Evolutionary conservation across 2,797 vertebrate genomes (phyloP), one percentile per base, ranked within the genome.

Genomic region (Enteromius thamalakanensis): DNA sequence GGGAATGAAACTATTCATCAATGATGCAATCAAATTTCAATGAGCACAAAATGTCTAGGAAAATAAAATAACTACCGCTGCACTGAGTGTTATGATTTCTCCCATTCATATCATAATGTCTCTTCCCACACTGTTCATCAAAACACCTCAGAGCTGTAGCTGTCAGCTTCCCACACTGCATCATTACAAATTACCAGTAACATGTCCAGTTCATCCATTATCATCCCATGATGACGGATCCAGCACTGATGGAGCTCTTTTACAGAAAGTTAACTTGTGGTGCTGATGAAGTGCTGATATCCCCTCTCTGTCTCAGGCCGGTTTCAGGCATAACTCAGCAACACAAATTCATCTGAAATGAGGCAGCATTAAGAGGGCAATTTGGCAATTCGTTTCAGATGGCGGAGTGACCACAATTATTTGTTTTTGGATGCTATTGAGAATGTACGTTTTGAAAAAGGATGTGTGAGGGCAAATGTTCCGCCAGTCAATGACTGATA

Each of bases 401-500:
- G 77, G 60, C 42, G 51, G 71, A 42, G 53, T 64, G 80, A 80
- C 83, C 60, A 6, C 69, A 82, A 60, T 67, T 85, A 87, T 85
- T 88, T 80, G 42, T 82, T 81, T 86, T 82, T 79, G 80, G 71
- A 67, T 53, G 47, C 79, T 86, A 82, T 84, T 62, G 67, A 45
- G 62, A 70, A 64, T 26, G 60, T 85, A 84, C 12, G 51, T 87
- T 78, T 85, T 34, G 42, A 84, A 84, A 85, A 85, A 45, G 79
- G 76, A 88, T 84, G 55, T 85, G 81, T 82, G 84, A 87, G 86
- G 71, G 72, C 72, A 82, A 64, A 80, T 70, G 68, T 76, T 80
- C 70, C 74, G 76, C 86, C 80, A 77, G 79, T 79, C 76, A 79
- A 53, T 74, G 49, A 89, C 71, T 87, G 86, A 89, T 87, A 85